Evolutionary conservation across 2,797 vertebrate genomes (phyloP), one percentile per base, ranked within the genome.

Genomic region (Rousettus madagascariensis): DNA sequence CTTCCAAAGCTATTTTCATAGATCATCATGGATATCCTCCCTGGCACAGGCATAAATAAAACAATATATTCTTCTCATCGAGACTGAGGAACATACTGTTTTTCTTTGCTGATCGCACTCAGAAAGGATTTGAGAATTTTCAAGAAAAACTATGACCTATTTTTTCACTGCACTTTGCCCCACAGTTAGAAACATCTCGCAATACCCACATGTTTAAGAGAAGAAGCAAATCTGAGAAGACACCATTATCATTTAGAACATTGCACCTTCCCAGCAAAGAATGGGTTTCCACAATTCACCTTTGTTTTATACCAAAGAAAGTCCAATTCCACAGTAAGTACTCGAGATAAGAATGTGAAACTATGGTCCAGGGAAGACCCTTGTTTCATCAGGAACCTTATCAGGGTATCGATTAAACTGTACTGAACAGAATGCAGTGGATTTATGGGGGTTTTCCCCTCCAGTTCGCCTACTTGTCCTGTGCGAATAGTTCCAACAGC

Each of bases 401-500:
- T 53, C 43, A 46, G n/a, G 53, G 36, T 90, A 41, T 19, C 90
- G 33, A n/a, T 30, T 55, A 74, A 89, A 71, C 28, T 17, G 28
- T 49, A 20, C 46, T 57, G 57, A 78, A 51, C 46, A 5, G 16
- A 94, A 78, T 4, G 11, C 43, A n/a, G 68, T 24, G 8, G 22
- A 69, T 63, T 12, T 26, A 7, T 16, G 80, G 30, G 2, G 3
- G 57, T 59, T 68, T 38, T 55, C 33, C 20, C 20, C 65, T 92
- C 38, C 1, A 12, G 65, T 4, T 43, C 80, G 82, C 80, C 87
- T 77, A 33, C 20, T 69, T 77, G 65, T 57, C 92, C 86, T 95
- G 82, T 88, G 68, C 86, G 92, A 80, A 71, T 26, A 65, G 46
- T 43, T 68, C 86, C 87, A 85, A 53, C 69, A 82, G 82, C 41